Percentiles rank a stretch among this genome's conserved stretches.
Conservation (phyloP, 2,797 vertebrate genomes). For the Bryconaethiops microstoma region DNA sequence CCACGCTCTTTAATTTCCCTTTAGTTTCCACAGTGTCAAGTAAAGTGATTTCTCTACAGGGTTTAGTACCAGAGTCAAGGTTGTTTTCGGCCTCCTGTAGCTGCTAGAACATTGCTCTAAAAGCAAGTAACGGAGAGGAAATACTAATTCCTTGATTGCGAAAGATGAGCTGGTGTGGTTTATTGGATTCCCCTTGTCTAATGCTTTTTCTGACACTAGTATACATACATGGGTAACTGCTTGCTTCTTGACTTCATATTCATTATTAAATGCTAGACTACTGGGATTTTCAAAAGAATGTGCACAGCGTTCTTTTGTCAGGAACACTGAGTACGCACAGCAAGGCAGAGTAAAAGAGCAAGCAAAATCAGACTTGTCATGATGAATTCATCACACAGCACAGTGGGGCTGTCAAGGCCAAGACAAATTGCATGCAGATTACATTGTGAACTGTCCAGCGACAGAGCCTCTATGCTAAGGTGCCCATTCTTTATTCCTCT, state of each 20-base stretch:
- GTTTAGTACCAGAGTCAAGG: slow-evolving; percentile 47
- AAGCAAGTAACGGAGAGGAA: neutral
- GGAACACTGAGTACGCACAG: neutral
- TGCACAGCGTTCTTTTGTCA: no score
- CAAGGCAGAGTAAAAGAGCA: slow-evolving; percentile 33
- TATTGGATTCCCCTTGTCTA: neutral
- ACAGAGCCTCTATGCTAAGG: slow-evolving; percentile 31
- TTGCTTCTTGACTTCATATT: neutral
- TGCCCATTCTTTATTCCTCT: neutral
- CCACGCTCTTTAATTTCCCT: slow-evolving; percentile 49
- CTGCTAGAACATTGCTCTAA: neutral
- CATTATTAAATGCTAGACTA: neutral
- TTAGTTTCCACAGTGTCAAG: slow-evolving; percentile 45
- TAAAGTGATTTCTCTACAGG: slow-evolving; percentile 57
- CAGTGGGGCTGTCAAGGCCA: slow-evolving; percentile 8
- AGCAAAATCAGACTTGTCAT: slow-evolving; percentile 31
- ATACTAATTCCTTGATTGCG: slow-evolving; percentile 8
- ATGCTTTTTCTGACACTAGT: neutral
- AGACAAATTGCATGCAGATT: slow-evolving; percentile 44
- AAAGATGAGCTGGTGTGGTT: neutral
- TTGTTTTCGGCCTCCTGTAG: neutral
- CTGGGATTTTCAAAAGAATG: no score
- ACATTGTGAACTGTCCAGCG: neutral
- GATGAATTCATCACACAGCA: slow-evolving; percentile 38
- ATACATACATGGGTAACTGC: neutral